Evolutionary conservation across 1,140 invertebrate genomes (phyloP), one percentile per base, ranked within the genome.

Genomic region (Mizuhopecten yessoensis): DNA sequence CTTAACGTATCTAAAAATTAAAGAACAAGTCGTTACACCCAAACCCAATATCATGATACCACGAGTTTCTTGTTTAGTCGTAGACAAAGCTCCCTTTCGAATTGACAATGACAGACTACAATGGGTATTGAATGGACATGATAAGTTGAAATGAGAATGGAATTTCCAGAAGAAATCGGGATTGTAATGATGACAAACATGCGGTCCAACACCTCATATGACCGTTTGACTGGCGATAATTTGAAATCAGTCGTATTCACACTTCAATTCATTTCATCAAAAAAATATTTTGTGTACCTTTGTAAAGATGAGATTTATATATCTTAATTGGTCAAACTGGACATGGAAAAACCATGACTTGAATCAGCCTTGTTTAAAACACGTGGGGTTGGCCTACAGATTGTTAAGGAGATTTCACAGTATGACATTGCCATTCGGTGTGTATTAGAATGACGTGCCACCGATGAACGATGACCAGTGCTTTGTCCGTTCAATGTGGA

Each of bases 241-340:
- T 29, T 75, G 7, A 75, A n/a, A 75, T 75, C 57, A 75, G 57
- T 29, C 57, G 23, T 75, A 75, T 49, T 7, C 36, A 39, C 5
- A 39, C 13, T n/a, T n/a, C n/a, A n/a, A n/a, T n/a, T n/a, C n/a
- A n/a, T n/a, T n/a, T n/a, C n/a, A n/a, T n/a, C n/a, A n/a, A n/a
- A n/a, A n/a, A n/a, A n/a, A n/a, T n/a, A n/a, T 45, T 45, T 7
- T 45, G 42, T 15, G 17, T 45, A 45, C 42, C 42, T 45, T 75
- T 75, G 57, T 75, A 29, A 9, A 75, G 23, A 23, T 75, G 5
- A 75, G 29, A 75, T 75, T 75, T 75, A 75, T n/a, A 75, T 75
- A 75, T 75, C 57, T 75, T 75, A 75, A 75, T 75, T 75, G 57
- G 57, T 75, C 57, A 75, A 75, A 75, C 23, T 75, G 57, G n/a